These are phyloP conservation scores for Protonemura montana DNA, from an alignment of 2,888 invertebrate species.

Conservation along the genomic window DNA sequence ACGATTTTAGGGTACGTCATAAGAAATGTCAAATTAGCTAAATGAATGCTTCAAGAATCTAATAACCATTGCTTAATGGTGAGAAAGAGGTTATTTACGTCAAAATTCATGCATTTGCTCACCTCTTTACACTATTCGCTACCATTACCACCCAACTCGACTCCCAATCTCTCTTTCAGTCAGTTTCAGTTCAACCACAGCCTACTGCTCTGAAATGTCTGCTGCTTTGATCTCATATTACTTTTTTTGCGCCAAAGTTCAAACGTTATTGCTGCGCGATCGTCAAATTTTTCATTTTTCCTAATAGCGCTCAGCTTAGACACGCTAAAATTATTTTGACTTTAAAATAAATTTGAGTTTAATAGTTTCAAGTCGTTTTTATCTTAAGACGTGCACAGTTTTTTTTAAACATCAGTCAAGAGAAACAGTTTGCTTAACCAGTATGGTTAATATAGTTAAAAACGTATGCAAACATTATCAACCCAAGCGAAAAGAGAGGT, in stretches of 20 bases:
- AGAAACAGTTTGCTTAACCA: no score
- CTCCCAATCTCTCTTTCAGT: conserved; percentile 9
- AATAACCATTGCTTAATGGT: background rate
- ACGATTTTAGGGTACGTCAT: background rate
- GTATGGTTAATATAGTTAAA: no score
- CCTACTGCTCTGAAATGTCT: conserved; percentile 15
- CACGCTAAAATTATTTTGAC: background rate
- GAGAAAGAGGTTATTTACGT: conserved; percentile 44
- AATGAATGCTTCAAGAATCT: background rate
- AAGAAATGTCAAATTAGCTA: background rate
- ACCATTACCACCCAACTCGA: conserved; percentile 72
- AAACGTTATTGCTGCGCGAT: background rate
- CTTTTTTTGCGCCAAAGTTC: conserved; percentile 22
- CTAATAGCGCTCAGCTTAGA: background rate
- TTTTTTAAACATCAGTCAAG: no score
- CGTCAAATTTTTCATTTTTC: background rate
- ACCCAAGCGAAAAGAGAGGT: no score
- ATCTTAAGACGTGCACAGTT: no score
- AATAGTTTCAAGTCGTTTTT: no score
- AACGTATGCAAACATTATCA: no score
- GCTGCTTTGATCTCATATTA: conserved; percentile 19
- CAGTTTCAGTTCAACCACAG: background rate
- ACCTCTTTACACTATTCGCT: conserved; percentile 81
- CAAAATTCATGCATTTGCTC: conserved; percentile 60
- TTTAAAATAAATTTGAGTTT: no score